Base-by-base conservation (phyloP, 2,113 vertebrate genomes). In the Sinocyclocheilus maitianheensis region DNA sequence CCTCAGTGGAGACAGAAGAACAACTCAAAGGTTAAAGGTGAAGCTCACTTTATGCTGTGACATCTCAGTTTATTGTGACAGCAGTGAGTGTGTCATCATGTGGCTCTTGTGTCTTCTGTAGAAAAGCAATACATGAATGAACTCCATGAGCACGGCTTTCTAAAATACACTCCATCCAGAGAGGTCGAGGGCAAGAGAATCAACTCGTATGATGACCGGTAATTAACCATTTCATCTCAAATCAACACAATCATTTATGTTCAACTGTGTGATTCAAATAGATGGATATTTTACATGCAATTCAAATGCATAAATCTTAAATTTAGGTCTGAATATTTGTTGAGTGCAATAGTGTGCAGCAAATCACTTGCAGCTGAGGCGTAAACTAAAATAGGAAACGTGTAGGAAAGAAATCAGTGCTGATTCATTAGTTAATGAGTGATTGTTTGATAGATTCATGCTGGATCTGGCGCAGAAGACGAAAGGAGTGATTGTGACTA, bases 201-300 rank as follows among this genome's bases (percentile, higher is more conserved):
- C 87, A 94, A 91, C 89, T 96, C 96, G 0, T 97, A 98, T 4
- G 97, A 98, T 63, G 96, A 97, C 95, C 96, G 97, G 97, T 95
- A 88, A 20, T 22, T 0, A 20, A 5, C 5, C 34, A 22, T 1
- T 9, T 1, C 2, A 0, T 69, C 30, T 10, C 30, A 34, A 16
- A 37, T 18, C 65, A 69, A 69, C 63, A 65, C 26, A 65, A 5
- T 10, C 60, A 11, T 16, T 48, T 48, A 48, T 48, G 16, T 55
- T 55, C 11, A 67, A 67, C 63, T 16, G 13, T 63, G 60, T 69
- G 18, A 34, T 69, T 3, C 65, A 37, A 69, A 34, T 30, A 0
- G 65, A 30, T 3, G 13, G 14, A 18, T 13, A 34, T 18, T 69
- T 18, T 9, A 18, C 34, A 34, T 67, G 65, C 63, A 30, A 8